Conservation (phyloP, 2,797 vertebrate species). For the Pantherophis alleghaniensis region DNA sequence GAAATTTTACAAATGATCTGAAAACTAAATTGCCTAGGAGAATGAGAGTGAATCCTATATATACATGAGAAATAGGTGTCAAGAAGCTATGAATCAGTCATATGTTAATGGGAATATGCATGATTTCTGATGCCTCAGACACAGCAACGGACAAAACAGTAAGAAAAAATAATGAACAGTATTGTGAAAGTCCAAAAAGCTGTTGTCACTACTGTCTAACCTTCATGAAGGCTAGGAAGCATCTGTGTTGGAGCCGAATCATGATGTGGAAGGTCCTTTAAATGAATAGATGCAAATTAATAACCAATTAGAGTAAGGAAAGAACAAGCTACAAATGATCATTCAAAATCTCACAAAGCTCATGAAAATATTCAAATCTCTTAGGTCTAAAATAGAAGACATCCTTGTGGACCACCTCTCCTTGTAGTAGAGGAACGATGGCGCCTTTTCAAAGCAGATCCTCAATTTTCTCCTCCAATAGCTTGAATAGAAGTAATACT, state of each 20-base stretch:
- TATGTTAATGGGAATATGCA: background rate
- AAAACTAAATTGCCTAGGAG: background rate
- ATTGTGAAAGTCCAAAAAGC: background rate
- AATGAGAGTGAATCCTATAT: background rate
- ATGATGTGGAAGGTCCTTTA: background rate
- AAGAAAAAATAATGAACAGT: background rate
- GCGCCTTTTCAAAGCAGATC: background rate
- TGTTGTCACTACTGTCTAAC: background rate
- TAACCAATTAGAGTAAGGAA: background rate
- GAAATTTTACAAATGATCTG: background rate
- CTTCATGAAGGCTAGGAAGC: background rate
- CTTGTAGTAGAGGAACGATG: background rate
- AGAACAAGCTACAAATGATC: background rate
- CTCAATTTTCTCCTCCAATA: background rate
- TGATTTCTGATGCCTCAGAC: background rate
- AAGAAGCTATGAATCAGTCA: background rate
- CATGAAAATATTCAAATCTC: background rate
- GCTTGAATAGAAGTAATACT: background rate
- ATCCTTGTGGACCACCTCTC: background rate
- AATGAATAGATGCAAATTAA: background rate
- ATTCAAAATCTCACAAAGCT: background rate
- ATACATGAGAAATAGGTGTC: background rate
- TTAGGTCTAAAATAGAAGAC: background rate
- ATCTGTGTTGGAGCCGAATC: background rate
- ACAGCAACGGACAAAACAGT: background rate